Conservation (phyloP, 2,888 invertebrate species). For the Hirtodrosophila trivittata region DNA sequence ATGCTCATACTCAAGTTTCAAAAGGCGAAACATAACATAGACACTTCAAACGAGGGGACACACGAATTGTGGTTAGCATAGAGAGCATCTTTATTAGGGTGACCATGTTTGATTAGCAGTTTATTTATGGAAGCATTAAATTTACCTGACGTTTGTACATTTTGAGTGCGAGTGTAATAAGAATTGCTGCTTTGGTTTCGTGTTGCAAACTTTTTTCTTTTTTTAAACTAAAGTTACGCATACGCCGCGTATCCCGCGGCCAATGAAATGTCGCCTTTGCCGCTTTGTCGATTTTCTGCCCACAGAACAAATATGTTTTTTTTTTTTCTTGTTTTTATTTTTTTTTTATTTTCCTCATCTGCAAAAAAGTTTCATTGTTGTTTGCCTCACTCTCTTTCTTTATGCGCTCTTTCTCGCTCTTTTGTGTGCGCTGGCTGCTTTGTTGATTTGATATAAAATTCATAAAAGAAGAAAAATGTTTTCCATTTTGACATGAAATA, state of each 20-base stretch:
- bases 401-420: conserved; percentile 7
- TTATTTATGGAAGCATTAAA: no score
- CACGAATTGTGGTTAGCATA: no score
- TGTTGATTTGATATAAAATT: conserved; percentile 64
- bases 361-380: conserved; percentile 39
- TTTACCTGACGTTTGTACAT: no score
- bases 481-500: conserved; percentile 67
- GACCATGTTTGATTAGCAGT: no score
- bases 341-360: conserved; percentile 21
- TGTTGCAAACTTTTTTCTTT: background rate
- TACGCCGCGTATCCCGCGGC: conserved; percentile 42
- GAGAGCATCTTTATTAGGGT: no score
- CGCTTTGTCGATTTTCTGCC: conserved; percentile 32
- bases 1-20: no score
- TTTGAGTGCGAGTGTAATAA: no score
- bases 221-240: conserved; percentile 46
- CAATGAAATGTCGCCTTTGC: conserved; percentile 37
- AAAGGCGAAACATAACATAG: no score
- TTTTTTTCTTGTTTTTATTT: conserved; percentile 39
- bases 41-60: no score
- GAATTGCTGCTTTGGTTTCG: background rate
- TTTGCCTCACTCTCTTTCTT: conserved; percentile 1
- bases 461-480: conserved; percentile 52
- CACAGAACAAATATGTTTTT: conserved; percentile 65
- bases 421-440: conserved; percentile 22